phyloP scores from a whole-genome alignment of 2,888 invertebrate genomes.

The Xestobium rufovillosum region DNA sequence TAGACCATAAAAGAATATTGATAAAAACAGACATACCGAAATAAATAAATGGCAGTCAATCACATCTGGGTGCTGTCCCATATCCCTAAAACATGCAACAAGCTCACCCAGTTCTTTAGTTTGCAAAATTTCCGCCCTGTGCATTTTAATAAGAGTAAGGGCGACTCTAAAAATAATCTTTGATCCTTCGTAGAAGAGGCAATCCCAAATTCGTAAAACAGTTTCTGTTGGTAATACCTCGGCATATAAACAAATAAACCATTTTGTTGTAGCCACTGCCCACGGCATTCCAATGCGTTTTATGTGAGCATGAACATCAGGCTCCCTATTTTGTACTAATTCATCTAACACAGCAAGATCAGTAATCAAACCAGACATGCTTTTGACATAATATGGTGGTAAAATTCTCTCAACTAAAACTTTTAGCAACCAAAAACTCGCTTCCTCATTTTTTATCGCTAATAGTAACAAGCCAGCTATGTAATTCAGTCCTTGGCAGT shows the following conservation, averaged over 20 bases:
- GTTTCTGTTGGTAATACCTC: conserved; percentile 94
- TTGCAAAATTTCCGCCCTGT: conserved; percentile 61
- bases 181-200: conserved; percentile 88
- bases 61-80: conserved; percentile 69
- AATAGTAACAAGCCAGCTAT: conserved; percentile 78
- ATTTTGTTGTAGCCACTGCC: conserved; percentile 88
- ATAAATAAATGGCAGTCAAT: conserved; percentile 85
- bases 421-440: conserved; percentile 88
- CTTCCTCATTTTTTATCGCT: conserved; percentile 83
- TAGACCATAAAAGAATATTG: conserved; percentile 7
- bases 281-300: conserved; percentile 76
- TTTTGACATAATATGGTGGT: conserved; percentile 80
- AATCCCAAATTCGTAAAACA: conserved; percentile 91
- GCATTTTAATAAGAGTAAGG: conserved; percentile 70
- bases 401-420: conserved; percentile 79
- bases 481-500: conserved; percentile 94
- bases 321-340: conserved; percentile 73
- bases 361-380: conserved; percentile 81
- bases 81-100: conserved; percentile 74
- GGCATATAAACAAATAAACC: conserved; percentile 91
- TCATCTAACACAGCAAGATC: conserved; percentile 88
- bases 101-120: conserved; percentile 76
- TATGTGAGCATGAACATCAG: conserved; percentile 74
- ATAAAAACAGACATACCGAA: conserved; percentile 49
- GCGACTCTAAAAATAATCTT: conserved; percentile 89